Evolutionary conservation across 2,797 vertebrate genomes (phyloP), one percentile per base, ranked within the genome.

Genomic region (Karalla daura): DNA sequence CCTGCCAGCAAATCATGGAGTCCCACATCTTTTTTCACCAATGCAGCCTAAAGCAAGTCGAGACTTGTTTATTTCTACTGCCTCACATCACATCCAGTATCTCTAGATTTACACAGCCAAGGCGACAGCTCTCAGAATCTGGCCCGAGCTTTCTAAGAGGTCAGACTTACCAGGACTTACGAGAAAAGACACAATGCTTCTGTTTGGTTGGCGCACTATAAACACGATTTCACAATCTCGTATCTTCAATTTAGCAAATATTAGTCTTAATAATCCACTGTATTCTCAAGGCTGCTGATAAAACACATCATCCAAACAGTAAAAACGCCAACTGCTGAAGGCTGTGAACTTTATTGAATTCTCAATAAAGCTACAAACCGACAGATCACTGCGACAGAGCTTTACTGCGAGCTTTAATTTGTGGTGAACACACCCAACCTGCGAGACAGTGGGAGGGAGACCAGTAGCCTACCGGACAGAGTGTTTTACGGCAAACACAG

Each of bases 331-430:
- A 65, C 45, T 69, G 50, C n/a, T 54, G 32, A 62, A 67, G 72
- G 53, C 44, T 49, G 58, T 73, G 44, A 74, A 62, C 14, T 79
- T 63, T 52, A 78, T 28, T 44, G 47, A 58, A 47, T 71, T 55
- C 54, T 43, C 20, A 18, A 25, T 47, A 50, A 67, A 70, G 47
- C 47, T 5, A 27, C 18, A 30, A 65, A 45, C 23, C 2, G 43
- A 43, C 67, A 51, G 44, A 55, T 36, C 45, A 25, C 36, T n/a
- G 15, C 0, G 2, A 50, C 21, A 47, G 33, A 17, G 15, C 15
- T 68, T 49, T 9, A 43, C 50, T 36, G 66, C 68, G 76, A 82
- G 81, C 68, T 45, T 43, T 71, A 13, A 87, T 81, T 80, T 74
- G 52, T 25, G 33, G 12, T 20, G 52, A 68, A 74, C 40, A 72